Evolutionary conservation across 64 coral and sea anemone species (phyloP).

Genomic region (Montipora capricornis): DNA sequence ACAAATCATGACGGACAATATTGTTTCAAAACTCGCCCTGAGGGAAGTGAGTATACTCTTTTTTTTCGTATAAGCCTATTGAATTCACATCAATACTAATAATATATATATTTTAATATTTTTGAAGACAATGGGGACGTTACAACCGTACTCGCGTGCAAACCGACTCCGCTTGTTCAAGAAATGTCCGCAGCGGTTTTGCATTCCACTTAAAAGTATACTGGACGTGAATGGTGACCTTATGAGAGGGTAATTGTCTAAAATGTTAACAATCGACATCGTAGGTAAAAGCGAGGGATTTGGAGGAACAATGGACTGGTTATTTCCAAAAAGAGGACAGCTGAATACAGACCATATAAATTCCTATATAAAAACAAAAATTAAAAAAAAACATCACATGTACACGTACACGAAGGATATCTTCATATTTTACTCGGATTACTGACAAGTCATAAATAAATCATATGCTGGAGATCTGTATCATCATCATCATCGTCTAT

Average conservation of each 20-base stretch:
- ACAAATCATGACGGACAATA: background rate
- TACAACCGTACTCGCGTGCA: conserved; percentile 45
- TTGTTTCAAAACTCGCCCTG: conserved; percentile 48
- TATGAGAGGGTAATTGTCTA: conserved; percentile 17
- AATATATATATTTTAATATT: background rate
- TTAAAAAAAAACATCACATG: too few species aligned
- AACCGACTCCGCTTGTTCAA: conserved; percentile 52
- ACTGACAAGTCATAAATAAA: too few species aligned
- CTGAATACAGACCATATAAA: too few species aligned
- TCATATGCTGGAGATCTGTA: too few species aligned
- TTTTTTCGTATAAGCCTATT: background rate
- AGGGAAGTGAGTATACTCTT: conserved; percentile 34
- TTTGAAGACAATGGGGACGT: conserved; percentile 20
- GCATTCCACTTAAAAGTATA: conserved; percentile 48
- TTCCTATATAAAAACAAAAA: too few species aligned
- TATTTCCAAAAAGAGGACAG: too few species aligned
- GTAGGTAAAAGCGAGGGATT: background rate
- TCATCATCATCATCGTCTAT: too few species aligned
- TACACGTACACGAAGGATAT: too few species aligned
- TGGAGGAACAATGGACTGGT: too few species aligned
- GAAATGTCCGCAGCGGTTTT: conserved; percentile 60
- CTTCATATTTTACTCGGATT: too few species aligned
- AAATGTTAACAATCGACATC: background rate
- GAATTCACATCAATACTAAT: background rate
- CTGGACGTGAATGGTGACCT: conserved; percentile 47